Base-by-base conservation (phyloP, 1,140 invertebrate species). In the Apis dorsata region DNA sequence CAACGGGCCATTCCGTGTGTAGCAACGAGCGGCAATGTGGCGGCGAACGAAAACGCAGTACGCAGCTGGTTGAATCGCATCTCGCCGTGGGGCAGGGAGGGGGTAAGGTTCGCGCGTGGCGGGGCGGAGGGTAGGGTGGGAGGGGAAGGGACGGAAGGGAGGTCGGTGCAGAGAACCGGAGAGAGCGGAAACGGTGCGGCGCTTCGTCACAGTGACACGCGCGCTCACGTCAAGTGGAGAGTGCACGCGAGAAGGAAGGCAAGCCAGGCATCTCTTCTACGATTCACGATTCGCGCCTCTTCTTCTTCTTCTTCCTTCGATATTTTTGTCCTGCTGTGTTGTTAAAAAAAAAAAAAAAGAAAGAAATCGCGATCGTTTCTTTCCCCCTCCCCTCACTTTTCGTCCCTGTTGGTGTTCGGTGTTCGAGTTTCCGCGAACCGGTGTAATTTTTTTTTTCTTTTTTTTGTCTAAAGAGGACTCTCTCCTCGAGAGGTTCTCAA, bases 191-290 rank as follows among this genome's bases (percentile, higher is more conserved):
- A 93, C 93, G 93, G 87, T 84, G 84, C 86, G 91, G 86, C 89
- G 88, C 91, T 88, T 91, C 90, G 92, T 93, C 93, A 92, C 91
- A 94, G 93, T 93, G 93, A 93, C 93, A 93, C 92, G 92, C 93
- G 93, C 91, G 92, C 91, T 93, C 92, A 91, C 93, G 92, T 93
- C 92, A 93, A 94, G 92, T 93, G 91, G 91, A 91, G 91, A 88
- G 86, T 85, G 82, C 83, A 81, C 79, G 85, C 85, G 86, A 86
- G 74, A 84, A 66, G 74, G 34, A 44, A 44, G 34, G 34, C 34
- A 44, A 4, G 34, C 0, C 34, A 34, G 34, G 34, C 34, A 34
- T 34, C 68, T 76, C 44, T 77, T 65, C 70, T 80, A 59, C 28
- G 65, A 44, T 44, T 44, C 71, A 44, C 74, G 59, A 77, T 79